These are phyloP conservation scores for Cladopsammia gracilis DNA, from an alignment of 64 coral and sea anemone genomes.

Conservation along the genomic window DNA sequence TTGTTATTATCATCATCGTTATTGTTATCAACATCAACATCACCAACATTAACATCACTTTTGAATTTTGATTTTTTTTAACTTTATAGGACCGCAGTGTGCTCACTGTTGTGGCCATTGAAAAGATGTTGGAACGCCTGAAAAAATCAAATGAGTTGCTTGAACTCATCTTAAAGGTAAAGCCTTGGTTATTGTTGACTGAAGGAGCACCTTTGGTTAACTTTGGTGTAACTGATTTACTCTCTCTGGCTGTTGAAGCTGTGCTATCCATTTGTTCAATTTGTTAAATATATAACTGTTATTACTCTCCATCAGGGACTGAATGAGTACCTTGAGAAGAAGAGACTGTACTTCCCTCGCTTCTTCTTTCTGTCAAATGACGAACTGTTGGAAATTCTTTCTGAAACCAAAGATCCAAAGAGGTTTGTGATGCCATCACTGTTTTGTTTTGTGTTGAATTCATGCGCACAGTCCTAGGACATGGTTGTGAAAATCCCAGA, in stretches of 20 bases:
- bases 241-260: too few species aligned
- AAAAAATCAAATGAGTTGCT: constrained; percentile 98
- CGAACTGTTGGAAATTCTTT: constrained; percentile 96
- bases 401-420: constrained; percentile 99
- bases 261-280: too few species aligned
- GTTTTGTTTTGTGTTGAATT: background rate
- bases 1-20: background rate
- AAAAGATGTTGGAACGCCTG: constrained; percentile 94
- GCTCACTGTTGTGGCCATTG: constrained; percentile 92
- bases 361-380: constrained; percentile 99
- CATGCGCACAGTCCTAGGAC: too few species aligned
- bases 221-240: too few species aligned
- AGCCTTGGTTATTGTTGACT: background rate
- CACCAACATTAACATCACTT: too few species aligned
- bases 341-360: constrained; percentile 98
- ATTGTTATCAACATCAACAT: background rate
- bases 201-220: too few species aligned
- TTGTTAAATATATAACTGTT: too few species aligned
- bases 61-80: background rate
- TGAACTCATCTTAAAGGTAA: constrained; percentile 98
- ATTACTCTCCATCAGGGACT: constrained; percentile 66
- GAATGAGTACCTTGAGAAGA: constrained; percentile 99
- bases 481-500: too few species aligned
- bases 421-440: constrained; percentile 47
- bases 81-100: constrained; percentile 90